Evolutionary conservation across 2,888 invertebrate genomes (phyloP).

Genomic region (Dicranocentrus wangi): DNA sequence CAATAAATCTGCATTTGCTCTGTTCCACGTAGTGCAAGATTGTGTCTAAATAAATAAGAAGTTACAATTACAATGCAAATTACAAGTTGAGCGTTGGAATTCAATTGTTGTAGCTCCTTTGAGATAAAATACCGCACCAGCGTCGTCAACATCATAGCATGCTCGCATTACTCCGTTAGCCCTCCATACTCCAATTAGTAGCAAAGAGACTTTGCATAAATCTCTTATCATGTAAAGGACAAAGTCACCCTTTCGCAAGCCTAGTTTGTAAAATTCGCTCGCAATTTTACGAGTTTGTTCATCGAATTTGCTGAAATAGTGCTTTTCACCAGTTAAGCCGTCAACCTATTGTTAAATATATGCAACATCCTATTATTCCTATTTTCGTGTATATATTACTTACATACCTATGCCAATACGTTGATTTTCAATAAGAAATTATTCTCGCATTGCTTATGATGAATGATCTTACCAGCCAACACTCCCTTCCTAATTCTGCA

Average conservation of each 20-base stretch:
- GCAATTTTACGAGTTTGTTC: conserved; percentile 34
- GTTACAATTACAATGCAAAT: background rate
- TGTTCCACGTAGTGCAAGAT: conserved; percentile 44
- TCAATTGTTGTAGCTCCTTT: no score
- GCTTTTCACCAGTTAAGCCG: conserved; percentile 78
- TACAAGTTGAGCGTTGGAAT: background rate
- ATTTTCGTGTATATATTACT: background rate
- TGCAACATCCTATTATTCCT: background rate
- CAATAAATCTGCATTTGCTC: conserved; percentile 46
- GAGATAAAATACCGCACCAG: background rate
- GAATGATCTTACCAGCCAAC: conserved; percentile 53
- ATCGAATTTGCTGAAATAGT: conserved; percentile 76
- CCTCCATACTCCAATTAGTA: conserved; percentile 61
- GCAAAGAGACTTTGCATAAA: conserved; percentile 58
- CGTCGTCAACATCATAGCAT: conserved; percentile 32
- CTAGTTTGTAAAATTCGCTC: conserved; percentile 56
- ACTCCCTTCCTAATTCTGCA: conserved; percentile 44
- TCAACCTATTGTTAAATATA: conserved; percentile 77
- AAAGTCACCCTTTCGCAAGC: conserved; percentile 69
- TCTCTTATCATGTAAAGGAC: conserved; percentile 69
- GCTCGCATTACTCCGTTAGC: conserved; percentile 35
- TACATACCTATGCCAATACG: no score
- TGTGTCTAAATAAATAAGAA: conserved; percentile 43
- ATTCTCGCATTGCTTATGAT: background rate
- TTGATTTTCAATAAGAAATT: background rate